Evolutionary conservation across 2,888 invertebrate genomes (phyloP), one percentile per base, ranked within the genome.

Genomic region (Esperia sulphurella): DNA sequence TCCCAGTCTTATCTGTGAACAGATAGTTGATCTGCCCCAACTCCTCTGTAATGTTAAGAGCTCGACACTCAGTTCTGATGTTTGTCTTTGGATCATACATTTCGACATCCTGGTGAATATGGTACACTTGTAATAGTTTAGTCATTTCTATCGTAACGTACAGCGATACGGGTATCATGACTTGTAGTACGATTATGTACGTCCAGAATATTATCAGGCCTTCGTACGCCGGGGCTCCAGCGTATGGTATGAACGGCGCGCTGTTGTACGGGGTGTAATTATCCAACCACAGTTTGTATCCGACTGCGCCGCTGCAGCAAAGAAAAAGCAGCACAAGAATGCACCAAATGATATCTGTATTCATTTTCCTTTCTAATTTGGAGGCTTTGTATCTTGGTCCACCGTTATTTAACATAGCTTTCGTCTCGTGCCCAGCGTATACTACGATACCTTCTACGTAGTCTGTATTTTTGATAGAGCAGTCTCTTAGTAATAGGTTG

Each of bases 1-100:
- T 99, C 6, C 99, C 99, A 0, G 99, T 99, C 87, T 99, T 99
- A 79, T 99, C 99, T 8, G 97, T 97, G 85, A 99, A 98, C 57
- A 99, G 92, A 71, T 98, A 98, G 55, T 76, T 78, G 59, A 94
- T 93, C 89, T 99, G 98, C 1, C 99, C 99, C 62, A 99, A 91
- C 83, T 99, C 98, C 81, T 99, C 98, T 0, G 98, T 97, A 56
- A 99, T 98, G 79, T 99, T 98, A 71, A 98, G 92, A 39, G 98
- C 98, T 38, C 98, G 93, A 77, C 98, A 99, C 82, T 97, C 85
- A 1, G 79, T 79, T 29, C 87, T 91, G 64, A 94, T 96, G 76
- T 97, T 95, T 33, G 95, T 95, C 50, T 93, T 91, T 14, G 93
- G 91, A 79, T 98, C 97, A 79, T 95, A 97, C 74, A 99, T 91